Base-by-base conservation (phyloP, 2,113 vertebrate genomes). In the Oreochromis niloticus region DNA sequence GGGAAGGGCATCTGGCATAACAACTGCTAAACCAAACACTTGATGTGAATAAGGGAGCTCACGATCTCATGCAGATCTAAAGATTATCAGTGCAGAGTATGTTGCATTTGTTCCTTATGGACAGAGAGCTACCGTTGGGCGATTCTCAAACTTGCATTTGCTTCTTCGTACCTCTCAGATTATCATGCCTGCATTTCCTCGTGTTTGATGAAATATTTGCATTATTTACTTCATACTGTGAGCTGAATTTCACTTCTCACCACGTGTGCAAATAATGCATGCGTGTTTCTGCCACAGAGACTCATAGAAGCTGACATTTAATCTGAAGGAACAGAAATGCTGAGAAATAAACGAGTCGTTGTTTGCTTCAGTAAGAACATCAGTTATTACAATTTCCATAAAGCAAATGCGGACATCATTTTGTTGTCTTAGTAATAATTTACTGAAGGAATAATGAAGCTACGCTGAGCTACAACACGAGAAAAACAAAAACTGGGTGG, bases 1-100 rank as follows among this genome's bases (percentile, higher is more conserved):
- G 4, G 34, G 63, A 22, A 0, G 61, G 1, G 10, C 34, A 1
- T 39, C 61, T 6, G 3, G 61, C 61, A 41, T 22, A 22, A 8
- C 22, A 68, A 41, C 63, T 14, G 36, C 63, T 14, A 9, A 68
- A 41, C 14, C 34, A 8, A 22, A 68, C 63, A 22, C 7, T 34
- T 39, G 19, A 13, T 1, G 36, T 41, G 63, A 68, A 1, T 68
- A 13, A 13, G 19, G 61, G 10, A 39, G 34, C 32, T 36, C 32
- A 1, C n/a, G 61, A 36, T 2, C 9, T 19, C 50, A 6, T 16
- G 17, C 34, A 41, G 41, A 43, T 14, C 12, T 13, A 13, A 46
- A 46, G 6, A 24, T 9, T 24, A 24, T 24, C 3, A 1, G 11
- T 43, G 66, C 66, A 43, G 11, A 68, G 6, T 68, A n/a, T 19